Evolutionary conservation across 1,140 invertebrate genomes (phyloP).

Genomic region (Gryon sp.): DNA sequence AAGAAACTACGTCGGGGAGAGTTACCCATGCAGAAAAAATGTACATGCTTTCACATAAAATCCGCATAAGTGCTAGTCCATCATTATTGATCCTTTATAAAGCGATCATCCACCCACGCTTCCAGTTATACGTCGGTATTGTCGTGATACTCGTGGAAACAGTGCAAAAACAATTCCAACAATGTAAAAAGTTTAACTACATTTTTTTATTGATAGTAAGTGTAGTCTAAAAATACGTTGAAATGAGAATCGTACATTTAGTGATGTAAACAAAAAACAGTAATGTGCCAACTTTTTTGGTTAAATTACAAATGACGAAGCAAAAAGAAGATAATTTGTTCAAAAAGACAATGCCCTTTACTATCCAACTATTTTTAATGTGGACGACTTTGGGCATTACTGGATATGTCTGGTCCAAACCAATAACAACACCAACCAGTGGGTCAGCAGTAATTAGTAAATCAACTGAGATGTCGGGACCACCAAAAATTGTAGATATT

Average conservation of each 20-base stretch:
- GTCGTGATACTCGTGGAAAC: slow-evolving; percentile 3
- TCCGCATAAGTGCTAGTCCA: slow-evolving; percentile 43
- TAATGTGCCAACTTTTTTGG: too few species aligned
- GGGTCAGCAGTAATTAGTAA: not conserved
- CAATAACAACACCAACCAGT: slow-evolving; percentile 12
- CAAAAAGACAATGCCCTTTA: not conserved
- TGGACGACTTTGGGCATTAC: not conserved
- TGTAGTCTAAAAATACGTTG: not conserved
- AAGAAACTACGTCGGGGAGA: slow-evolving; percentile 58
- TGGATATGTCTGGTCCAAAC: not conserved
- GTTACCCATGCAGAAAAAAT: slow-evolving; percentile 68
- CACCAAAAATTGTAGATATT: slow-evolving; percentile 66
- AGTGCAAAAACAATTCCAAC: not conserved
- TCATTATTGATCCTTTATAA: slow-evolving; percentile 65
- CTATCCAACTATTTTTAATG: not conserved
- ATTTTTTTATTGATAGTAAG: not conserved
- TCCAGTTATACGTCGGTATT: slow-evolving; percentile 35
- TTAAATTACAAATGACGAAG: too few species aligned
- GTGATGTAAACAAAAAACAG: too few species aligned
- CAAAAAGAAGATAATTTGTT: not conserved
- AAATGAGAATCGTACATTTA: too few species aligned
- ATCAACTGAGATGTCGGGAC: slow-evolving; percentile 14
- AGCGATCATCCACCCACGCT: slow-evolving; percentile 45
- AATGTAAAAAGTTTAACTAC: slow-evolving; percentile 3
- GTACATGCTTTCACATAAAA: slow-evolving; percentile 66